Evolutionary conservation across 2,113 vertebrate genomes (phyloP).

Genomic region (Amphiprion percula): DNA sequence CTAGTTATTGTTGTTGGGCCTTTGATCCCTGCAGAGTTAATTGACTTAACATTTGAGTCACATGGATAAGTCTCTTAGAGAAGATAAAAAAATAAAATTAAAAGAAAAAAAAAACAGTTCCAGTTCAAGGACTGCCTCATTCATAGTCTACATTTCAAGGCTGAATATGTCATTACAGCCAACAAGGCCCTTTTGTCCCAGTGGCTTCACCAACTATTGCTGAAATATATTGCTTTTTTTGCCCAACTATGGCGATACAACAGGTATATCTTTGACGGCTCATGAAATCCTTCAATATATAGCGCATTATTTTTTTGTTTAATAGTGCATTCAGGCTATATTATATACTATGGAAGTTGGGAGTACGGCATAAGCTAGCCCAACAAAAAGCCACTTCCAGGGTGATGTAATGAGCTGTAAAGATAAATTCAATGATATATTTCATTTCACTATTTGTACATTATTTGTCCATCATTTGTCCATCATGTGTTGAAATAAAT

Average conservation of each 20-base stretch:
- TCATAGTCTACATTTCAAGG: constrained; percentile 10
- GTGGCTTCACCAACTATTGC: not conserved
- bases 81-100: not conserved
- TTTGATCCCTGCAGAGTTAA: not conserved
- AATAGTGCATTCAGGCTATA: not conserved
- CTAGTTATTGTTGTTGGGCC: not conserved
- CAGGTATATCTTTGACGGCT: not conserved
- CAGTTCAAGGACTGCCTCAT: not conserved
- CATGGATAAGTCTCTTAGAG: not conserved
- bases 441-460: too few relatives aligned
- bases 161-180: not conserved
- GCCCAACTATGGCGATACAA: too few relatives aligned
- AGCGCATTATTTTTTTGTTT: not conserved
- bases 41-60: not conserved
- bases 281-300: not conserved
- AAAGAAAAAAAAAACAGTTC: not conserved
- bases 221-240: not conserved
- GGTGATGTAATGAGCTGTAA: too few relatives aligned
- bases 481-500: too few relatives aligned
- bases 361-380: not conserved
- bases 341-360: not conserved
- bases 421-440: too few relatives aligned
- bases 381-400: too few relatives aligned
- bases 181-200: not conserved
- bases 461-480: too few relatives aligned